A percentile compares a stretch with the other conserved stretches of the same genome.
Evolutionary conservation across 2,888 invertebrate genomes (phyloP).

Genomic region (Trachelus stipa): DNA sequence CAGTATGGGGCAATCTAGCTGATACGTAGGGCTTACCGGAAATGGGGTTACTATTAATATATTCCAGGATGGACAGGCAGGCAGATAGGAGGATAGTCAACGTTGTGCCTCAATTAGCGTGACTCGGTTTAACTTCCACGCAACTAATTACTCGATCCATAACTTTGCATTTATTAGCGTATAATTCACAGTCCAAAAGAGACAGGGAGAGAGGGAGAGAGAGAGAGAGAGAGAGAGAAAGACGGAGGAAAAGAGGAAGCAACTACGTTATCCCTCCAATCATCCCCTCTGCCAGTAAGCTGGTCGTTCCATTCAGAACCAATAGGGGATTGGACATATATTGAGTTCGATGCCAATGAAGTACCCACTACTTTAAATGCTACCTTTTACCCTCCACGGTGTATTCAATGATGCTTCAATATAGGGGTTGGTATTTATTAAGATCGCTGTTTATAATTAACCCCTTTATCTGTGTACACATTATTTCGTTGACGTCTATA

Average conservation of each 20-base stretch:
- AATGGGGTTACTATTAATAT: constrained; percentile 36
- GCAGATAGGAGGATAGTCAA: constrained; percentile 31
- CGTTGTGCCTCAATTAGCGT: constrained; percentile 35
- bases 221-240: too few species aligned
- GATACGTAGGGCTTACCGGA: neutral
- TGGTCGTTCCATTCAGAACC: neutral
- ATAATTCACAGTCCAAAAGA: neutral
- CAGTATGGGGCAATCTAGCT: neutral
- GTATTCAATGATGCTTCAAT: neutral
- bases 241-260: neutral
- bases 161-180: constrained; percentile 48
- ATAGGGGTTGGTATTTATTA: neutral
- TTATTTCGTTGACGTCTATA: neutral
- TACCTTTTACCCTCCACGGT: neutral
- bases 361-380: neutral
- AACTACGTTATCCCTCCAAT: neutral
- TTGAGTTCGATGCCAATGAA: neutral
- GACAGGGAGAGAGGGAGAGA: neutral
- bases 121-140: constrained; percentile 42
- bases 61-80: constrained; percentile 23
- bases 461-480: neutral
- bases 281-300: neutral
- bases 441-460: neutral
- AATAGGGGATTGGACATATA: neutral
- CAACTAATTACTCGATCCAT: constrained; percentile 49